Conservation (phyloP, 2,113 vertebrate genomes). For the Orycteropus afer region DNA sequence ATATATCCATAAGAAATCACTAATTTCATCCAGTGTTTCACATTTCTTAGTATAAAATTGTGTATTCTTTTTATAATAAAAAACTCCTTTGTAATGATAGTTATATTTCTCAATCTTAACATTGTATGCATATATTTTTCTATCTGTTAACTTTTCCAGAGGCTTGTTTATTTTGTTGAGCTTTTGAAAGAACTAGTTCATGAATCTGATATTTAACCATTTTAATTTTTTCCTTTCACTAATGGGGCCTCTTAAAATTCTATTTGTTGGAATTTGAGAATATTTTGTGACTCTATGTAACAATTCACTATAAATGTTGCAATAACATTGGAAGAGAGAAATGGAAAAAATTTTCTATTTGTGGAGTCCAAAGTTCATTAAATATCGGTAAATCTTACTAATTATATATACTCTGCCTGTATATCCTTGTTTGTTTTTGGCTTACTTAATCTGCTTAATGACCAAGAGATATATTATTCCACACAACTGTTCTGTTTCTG, state of each 20-base stretch:
- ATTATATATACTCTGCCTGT: not conserved
- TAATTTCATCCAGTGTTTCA: not conserved
- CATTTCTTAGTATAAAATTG: not conserved
- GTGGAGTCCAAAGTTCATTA: not conserved
- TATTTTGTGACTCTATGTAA: not conserved
- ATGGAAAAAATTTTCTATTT: not conserved
- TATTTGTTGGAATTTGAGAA: not conserved
- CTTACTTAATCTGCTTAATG: not conserved
- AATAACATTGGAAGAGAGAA: not conserved
- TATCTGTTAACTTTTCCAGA: not conserved
- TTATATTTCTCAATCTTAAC: not conserved
- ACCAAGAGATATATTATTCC: not conserved
- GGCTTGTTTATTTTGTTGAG: not conserved
- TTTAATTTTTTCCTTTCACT: not conserved
- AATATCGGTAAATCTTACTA: not conserved
- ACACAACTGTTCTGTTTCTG: not conserved
- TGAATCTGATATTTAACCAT: not conserved
- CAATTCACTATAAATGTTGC: not conserved
- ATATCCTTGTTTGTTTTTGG: not conserved
- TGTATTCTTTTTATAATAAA: not conserved
- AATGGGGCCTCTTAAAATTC: not conserved
- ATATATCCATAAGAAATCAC: not conserved
- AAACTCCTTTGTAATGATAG: not conserved
- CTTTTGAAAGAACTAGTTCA: not conserved
- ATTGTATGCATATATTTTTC: not conserved